phyloP scores from a whole-genome alignment of 2,888 invertebrate genomes.

The Coremacera marginata region DNA sequence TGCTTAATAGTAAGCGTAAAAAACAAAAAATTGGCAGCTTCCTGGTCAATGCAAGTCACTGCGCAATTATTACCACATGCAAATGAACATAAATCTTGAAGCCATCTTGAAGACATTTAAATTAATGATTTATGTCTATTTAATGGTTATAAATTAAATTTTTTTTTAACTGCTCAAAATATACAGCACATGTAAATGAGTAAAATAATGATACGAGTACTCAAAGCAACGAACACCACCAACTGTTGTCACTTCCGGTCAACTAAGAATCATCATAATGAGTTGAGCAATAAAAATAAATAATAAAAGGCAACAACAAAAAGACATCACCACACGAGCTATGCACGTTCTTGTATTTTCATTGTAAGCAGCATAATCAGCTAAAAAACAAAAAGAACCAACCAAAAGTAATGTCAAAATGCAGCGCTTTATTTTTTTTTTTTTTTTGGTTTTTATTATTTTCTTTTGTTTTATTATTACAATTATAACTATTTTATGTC shows the following conservation, averaged over 20 bases:
- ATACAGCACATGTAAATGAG: background rate
- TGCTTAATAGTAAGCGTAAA: too few relatives aligned
- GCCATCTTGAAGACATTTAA: background rate
- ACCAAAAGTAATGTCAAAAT: background rate
- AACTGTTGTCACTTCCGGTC: background rate
- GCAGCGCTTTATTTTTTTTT: background rate
- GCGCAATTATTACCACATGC: background rate
- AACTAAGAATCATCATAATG: background rate
- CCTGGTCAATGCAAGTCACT: too few relatives aligned
- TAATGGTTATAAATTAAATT: background rate
- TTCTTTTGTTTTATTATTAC: background rate
- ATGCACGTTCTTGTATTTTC: too few relatives aligned
- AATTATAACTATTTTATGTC: too few relatives aligned
- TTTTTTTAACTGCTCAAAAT: background rate
- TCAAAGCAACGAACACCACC: background rate
- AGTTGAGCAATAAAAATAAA: background rate
- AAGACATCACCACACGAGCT: too few relatives aligned
- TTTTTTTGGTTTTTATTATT: background rate
- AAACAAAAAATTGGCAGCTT: too few relatives aligned
- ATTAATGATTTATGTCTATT: background rate
- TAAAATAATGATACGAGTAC: background rate
- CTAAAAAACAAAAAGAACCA: background rate
- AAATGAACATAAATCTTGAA: background rate
- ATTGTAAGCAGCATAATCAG: too few relatives aligned
- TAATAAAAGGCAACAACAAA: too few relatives aligned